Evolutionary conservation across 1,140 invertebrate species (phyloP), one percentile per base, ranked within the genome.

Genomic region (Agrilus planipennis): DNA sequence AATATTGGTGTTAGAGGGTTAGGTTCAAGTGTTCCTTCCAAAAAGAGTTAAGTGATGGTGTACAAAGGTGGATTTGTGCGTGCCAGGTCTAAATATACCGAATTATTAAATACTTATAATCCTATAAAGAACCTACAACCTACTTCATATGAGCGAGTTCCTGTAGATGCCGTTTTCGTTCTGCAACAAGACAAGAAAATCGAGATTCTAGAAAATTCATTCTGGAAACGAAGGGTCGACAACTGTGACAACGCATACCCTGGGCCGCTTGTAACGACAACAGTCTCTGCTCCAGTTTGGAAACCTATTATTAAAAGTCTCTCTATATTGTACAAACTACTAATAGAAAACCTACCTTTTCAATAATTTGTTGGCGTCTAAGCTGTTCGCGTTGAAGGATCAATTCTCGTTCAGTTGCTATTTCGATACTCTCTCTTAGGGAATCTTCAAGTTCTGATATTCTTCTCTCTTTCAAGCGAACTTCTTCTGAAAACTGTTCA

Each of bases 391-490:
- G 57, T 47, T 71, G 72, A 18, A 79, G 67, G 47, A 76, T 73
- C 27, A 65, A 67, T 42, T 82, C 78, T 30, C 72, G 63, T 39
- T 81, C 74, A 2, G 71, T 69, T 11, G 75, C 72, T 44, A 81
- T 74, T 46, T 72, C 54, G 22, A 81, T 68, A 18, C 72, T 78
- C 51, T 79, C 75, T 42, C 76, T 71, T 17, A 90, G 62, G 4
- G 84, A 84, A 42, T 85, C 75, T 59, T 89, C 84, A 30, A 91
- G 59, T 62, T 89, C 83, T 48, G 81, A 70, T 47, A 90, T 84
- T 39, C 80, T 69, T 42, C 67, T 70, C 22, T 67, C 63, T 58
- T 71, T 75, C 42, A 63, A 40, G 75, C 66, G 10, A 71, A 66
- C 16, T 70, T 62, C 7, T 61, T 57, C 22, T 67, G 40, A 14